phyloP scores from a whole-genome alignment of 2,797 vertebrate genomes.

The Euphonia xanthogaster region DNA sequence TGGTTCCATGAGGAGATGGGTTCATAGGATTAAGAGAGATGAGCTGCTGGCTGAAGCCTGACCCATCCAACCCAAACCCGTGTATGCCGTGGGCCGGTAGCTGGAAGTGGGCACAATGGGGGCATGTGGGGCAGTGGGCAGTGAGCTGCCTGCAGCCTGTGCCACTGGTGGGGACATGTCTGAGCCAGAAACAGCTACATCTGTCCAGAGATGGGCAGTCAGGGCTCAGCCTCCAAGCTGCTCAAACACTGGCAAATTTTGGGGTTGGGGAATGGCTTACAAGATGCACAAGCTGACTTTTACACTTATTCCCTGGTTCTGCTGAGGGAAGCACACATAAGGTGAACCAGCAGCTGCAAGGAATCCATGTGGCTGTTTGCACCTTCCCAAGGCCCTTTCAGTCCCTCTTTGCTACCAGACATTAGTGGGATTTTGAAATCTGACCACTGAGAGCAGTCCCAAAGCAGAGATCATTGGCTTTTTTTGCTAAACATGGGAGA shows the following conservation, averaged over 20 bases:
- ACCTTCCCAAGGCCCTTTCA: not conserved
- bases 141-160: not conserved
- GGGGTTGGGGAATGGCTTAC: not conserved
- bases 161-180: not conserved
- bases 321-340: not conserved
- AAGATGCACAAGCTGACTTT: not conserved
- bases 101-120: not conserved
- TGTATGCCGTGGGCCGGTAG: not conserved
- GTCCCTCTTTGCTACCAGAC: not conserved
- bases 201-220: not conserved
- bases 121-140: rapidly evolving
- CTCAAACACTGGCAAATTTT: rapidly evolving
- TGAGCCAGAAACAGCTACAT: not conserved
- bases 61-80: rapidly evolving
- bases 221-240: not conserved
- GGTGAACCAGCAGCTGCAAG: not conserved
- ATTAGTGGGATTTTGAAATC: not conserved
- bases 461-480: not conserved
- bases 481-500: not conserved
- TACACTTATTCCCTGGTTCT: no score
- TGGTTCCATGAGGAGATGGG: not conserved
- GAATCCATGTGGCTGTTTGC: not conserved
- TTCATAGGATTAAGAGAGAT: not conserved
- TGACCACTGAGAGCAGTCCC: not conserved
- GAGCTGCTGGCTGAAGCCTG: not conserved